Conservation (phyloP, 2,113 vertebrate genomes). For the Notarius lentiginosus region DNA sequence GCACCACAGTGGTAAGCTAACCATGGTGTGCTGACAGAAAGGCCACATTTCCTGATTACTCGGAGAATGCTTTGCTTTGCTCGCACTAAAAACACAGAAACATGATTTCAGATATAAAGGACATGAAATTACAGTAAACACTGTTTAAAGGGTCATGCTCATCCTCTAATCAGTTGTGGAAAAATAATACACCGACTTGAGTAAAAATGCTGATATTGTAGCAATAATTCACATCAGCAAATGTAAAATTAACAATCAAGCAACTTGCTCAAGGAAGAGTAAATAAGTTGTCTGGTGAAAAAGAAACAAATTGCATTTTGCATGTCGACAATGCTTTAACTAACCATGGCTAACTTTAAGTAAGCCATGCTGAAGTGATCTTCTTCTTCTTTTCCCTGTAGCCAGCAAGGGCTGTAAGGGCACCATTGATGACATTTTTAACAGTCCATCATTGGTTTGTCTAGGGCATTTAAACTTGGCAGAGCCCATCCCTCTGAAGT, state of each 20-base stretch:
- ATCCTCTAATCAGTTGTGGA: background rate
- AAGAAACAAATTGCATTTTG: background rate
- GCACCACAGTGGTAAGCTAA: constrained; percentile 7
- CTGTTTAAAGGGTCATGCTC: background rate
- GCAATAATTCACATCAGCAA: background rate
- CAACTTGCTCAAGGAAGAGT: background rate
- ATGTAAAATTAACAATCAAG: background rate
- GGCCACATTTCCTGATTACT: constrained; percentile 28
- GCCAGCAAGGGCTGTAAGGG: too few species aligned
- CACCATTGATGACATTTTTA: too few species aligned
- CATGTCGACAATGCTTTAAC: background rate
- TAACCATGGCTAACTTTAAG: too few species aligned
- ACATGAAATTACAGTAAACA: background rate
- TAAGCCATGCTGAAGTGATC: background rate
- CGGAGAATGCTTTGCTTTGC: background rate
- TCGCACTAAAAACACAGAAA: background rate
- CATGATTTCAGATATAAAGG: background rate
- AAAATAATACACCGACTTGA: background rate
- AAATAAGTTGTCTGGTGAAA: too few species aligned
- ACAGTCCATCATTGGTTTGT: too few species aligned
- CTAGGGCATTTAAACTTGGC: too few species aligned
- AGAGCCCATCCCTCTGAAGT: too few species aligned
- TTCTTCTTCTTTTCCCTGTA: too few species aligned
- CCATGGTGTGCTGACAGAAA: constrained; percentile 11
- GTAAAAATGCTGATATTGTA: background rate